Evolutionary conservation across 1,140 invertebrate species (phyloP).

Genomic region (Macrobrachium rosenbergii): DNA sequence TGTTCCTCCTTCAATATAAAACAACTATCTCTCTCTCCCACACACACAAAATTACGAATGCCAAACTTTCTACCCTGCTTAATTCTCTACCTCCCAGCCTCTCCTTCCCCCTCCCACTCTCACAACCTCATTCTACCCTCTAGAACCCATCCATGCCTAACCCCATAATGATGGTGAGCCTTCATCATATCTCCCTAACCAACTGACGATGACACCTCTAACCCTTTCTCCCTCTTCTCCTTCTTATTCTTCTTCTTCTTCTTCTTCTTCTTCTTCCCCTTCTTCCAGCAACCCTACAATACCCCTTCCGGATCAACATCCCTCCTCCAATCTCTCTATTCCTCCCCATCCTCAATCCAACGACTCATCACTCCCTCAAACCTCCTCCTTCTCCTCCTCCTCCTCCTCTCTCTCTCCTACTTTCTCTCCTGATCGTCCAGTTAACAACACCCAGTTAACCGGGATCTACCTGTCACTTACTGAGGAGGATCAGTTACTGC

Average conservation of each 20-base stretch:
- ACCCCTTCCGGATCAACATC: not conserved
- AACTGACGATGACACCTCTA: not conserved
- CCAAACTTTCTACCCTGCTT: not conserved
- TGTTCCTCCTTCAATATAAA: too few relatives aligned
- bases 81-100: not conserved
- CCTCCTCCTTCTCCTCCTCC: not conserved
- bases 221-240: not conserved
- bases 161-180: not conserved
- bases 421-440: not conserved
- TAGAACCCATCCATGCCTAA: not conserved
- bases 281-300: not conserved
- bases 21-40: too few relatives aligned
- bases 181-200: not conserved
- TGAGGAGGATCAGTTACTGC: too few relatives aligned
- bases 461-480: not conserved
- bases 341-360: not conserved
- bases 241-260: too few relatives aligned
- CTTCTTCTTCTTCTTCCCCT: not conserved
- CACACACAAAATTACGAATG: too few relatives aligned
- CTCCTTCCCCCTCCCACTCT: not conserved
- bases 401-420: slow-evolving; percentile 3
- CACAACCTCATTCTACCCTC: not conserved
- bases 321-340: not conserved
- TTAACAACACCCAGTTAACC: not conserved
- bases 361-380: not conserved